Base-by-base conservation (phyloP, 2,888 invertebrate species). In the Caenorhabditis zanzibari region DNA sequence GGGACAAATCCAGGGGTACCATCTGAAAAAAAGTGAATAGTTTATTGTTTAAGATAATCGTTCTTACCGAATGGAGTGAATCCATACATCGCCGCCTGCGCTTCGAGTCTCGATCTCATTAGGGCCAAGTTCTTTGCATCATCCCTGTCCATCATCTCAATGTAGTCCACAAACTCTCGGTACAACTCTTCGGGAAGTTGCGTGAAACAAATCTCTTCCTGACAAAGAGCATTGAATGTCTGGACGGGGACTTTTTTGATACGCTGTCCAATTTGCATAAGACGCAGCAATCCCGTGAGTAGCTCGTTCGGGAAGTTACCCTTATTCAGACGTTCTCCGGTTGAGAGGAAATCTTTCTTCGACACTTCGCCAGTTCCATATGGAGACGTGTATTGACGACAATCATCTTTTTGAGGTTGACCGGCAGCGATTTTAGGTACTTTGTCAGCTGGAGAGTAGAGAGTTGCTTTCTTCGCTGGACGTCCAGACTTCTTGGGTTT, bases 401-500 rank as follows among this genome's bases (percentile, higher is more conserved):
- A n/a, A 54, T 9, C 28, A 14, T 52, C 35, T 6, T 2, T 1
- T 28, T 2, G 16, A n/a, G n/a, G n/a, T n/a, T n/a, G n/a, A n/a
- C n/a, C n/a, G n/a, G 52, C 2, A 35, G 41, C 1, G 7, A 19
- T n/a, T n/a, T 28, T 19, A 28, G 47, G 59, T 19, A 19, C n/a
- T 7, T 26, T 26, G 22, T 41, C 19, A 12, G 52, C n/a, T 16
- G 77, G 69, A 3, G 77, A 71, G 69, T 56, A 64, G 47, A 4
- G 19, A 44, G 44, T 5, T 7, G 28, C 5, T n/a, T 24, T 38
- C 38, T 71, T 79, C 47, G 35, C 52, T 7, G 77, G 71, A 47
- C 79, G 71, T n/a, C 77, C 77, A 0, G 69, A 41, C 32, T 66
- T 66, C 58, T 79, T 79, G 9, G 72, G 72, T 22, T 79, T 79